Conservation (phyloP, 2,888 invertebrate species). For the Pimpla rufipes region DNA sequence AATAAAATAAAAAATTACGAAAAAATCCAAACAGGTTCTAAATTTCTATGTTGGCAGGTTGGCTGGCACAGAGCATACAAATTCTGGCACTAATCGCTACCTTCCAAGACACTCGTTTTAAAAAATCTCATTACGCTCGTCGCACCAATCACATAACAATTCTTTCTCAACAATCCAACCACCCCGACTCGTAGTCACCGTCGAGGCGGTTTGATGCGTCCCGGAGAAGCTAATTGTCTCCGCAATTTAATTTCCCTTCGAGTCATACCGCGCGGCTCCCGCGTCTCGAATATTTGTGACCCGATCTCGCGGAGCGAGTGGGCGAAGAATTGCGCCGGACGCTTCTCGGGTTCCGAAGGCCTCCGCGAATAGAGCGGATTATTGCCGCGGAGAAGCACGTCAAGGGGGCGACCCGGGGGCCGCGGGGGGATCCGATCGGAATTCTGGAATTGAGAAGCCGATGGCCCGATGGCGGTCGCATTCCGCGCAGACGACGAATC, state of each 20-base stretch:
- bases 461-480: slow-evolving; percentile 71
- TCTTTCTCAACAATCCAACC: too few species aligned
- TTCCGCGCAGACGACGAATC: slow-evolving; percentile 67
- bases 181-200: too few species aligned
- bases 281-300: slow-evolving; percentile 54
- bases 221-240: not conserved
- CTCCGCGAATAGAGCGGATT: slow-evolving; percentile 61
- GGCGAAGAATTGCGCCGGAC: slow-evolving; percentile 60
- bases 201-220: too few species aligned
- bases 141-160: too few species aligned
- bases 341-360: slow-evolving; percentile 54
- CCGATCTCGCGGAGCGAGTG: slow-evolving; percentile 10
- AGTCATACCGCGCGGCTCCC: not conserved
- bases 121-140: too few species aligned
- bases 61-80: too few species aligned
- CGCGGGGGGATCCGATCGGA: slow-evolving; percentile 65
- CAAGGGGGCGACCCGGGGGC: slow-evolving; percentile 3
- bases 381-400: slow-evolving; percentile 50
- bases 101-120: too few species aligned
- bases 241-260: slow-evolving; percentile 44
- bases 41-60: too few species aligned
- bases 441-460: slow-evolving; percentile 73
- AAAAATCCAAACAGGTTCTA: too few species aligned
- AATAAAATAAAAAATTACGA: too few species aligned
- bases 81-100: not conserved